Evolutionary conservation across 2,113 vertebrate species (phyloP).

Genomic region (human (Homo sapiens)): DNA sequence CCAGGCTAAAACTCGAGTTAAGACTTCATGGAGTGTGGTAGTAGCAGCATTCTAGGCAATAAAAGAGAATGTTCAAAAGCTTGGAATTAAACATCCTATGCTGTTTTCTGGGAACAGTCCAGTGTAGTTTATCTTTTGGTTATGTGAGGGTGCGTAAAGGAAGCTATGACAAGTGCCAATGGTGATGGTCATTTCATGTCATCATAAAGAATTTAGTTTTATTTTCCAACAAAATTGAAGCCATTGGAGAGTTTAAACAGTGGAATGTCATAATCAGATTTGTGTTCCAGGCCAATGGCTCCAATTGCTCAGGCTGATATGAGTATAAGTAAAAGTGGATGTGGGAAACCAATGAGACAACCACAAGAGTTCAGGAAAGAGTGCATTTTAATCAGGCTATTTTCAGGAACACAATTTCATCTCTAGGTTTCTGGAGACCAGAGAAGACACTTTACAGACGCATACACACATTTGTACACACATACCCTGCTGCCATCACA

Average conservation of each 20-base stretch:
- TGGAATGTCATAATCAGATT: neutral
- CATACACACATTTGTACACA: neutral
- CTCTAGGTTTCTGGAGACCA: neutral
- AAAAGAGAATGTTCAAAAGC: neutral
- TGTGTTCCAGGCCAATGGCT: neutral
- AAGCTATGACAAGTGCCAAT: neutral
- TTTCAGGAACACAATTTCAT: neutral
- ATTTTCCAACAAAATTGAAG: neutral
- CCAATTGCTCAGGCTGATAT: neutral
- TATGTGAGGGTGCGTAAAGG: neutral
- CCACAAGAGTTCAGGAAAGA: neutral
- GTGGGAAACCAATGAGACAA: neutral
- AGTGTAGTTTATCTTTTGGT: slow-evolving; percentile 41
- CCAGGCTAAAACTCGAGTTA: neutral
- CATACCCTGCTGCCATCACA: neutral
- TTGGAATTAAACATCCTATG: neutral
- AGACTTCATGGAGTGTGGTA: neutral
- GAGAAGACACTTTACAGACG: neutral
- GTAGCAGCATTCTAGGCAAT: neutral
- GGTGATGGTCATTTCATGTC: neutral
- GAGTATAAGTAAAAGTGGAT: neutral
- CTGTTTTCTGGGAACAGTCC: neutral
- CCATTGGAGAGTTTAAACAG: neutral
- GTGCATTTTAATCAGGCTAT: neutral
- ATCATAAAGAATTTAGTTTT: neutral